phyloP scores from a whole-genome alignment of 37 sponge, comb jelly and placozoan genomes.

The Haliclona indistincta region DNA sequence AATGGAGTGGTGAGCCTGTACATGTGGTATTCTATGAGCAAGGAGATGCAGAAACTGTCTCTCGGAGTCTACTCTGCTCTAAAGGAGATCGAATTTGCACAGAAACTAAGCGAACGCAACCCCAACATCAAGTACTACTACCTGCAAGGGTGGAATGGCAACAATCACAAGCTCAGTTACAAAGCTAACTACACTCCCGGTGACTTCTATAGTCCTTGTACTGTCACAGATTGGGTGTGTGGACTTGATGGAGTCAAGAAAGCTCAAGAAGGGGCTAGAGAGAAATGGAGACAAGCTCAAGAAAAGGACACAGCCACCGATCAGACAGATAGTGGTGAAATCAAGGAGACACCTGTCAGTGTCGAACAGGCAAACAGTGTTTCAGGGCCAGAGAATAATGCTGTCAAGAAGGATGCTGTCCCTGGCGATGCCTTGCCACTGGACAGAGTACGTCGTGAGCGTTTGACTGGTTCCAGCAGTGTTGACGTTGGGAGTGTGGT shows the following conservation, averaged over 20 bases:
- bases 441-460: conserved; percentile 17
- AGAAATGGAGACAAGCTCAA: too few relatives aligned
- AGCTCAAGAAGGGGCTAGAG: conserved; percentile 15
- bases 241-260: conserved; percentile 44
- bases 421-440: conserved; percentile 33
- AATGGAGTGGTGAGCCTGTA: conserved; percentile 88
- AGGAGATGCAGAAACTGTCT: conserved; percentile 78
- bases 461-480: conserved; percentile 4
- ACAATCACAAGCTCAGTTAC: conserved; percentile 84
- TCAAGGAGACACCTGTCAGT: too few relatives aligned
- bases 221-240: conserved; percentile 62
- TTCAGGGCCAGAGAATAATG: background rate
- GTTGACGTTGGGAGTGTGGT: conserved; percentile 47
- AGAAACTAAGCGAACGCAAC: conserved; percentile 38
- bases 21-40: conserved; percentile 86
- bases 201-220: conserved; percentile 84
- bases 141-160: conserved; percentile 83
- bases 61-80: conserved; percentile 92
- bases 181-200: conserved; percentile 87
- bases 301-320: background rate
- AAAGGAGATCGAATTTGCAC: conserved; percentile 84
- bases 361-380: too few relatives aligned
- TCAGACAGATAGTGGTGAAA: background rate
- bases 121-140: conserved; percentile 83
- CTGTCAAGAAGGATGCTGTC: background rate